Conservation (phyloP, 2,888 invertebrate genomes). For the Druceiella hillmani region DNA sequence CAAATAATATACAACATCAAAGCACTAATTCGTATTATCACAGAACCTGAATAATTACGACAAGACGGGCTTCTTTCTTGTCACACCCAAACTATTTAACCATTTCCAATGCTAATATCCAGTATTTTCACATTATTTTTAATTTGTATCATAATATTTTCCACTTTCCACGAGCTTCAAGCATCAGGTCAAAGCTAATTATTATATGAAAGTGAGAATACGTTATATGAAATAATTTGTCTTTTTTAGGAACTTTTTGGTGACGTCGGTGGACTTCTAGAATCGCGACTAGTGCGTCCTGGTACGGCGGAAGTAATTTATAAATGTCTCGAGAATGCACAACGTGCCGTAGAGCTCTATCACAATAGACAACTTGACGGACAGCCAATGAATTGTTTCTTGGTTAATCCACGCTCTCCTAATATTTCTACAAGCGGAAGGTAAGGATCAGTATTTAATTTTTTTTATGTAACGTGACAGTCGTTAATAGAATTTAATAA, state of each 20-base stretch:
- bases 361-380: constrained; percentile 92
- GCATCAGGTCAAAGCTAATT: no score
- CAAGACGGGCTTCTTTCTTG: no score
- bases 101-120: no score
- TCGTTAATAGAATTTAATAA: constrained; percentile 1
- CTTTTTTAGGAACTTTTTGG: constrained; percentile 79
- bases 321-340: constrained; percentile 77
- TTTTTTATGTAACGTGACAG: background rate
- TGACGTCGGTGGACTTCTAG: constrained; percentile 82
- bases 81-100: no score
- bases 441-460: constrained; percentile 24
- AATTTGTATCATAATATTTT: background rate
- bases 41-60: no score
- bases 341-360: constrained; percentile 87
- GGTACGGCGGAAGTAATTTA: constrained; percentile 92
- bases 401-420: constrained; percentile 65
- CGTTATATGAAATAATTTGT: constrained; percentile 4
- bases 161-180: no score
- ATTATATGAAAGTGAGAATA: constrained; percentile 3
- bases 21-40: no score
- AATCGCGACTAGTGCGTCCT: constrained; percentile 77
- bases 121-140: background rate
- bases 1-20: no score
- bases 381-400: constrained; percentile 86
- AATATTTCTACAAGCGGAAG: constrained; percentile 25